Base-by-base conservation (phyloP, 2,888 invertebrate species). In the Altica lythri region DNA sequence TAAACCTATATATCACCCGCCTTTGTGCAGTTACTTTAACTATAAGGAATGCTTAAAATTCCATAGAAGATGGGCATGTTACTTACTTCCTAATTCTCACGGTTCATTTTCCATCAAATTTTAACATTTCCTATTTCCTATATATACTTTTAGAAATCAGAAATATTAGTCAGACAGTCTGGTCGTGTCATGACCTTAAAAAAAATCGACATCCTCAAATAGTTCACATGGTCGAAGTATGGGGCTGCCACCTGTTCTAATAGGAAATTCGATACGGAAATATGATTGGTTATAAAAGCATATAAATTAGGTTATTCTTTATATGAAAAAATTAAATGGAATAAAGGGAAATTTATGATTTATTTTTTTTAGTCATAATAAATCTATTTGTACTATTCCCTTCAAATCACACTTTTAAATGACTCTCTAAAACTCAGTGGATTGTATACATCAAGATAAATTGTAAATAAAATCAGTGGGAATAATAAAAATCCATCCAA, bases 51-150 rank as follows among this genome's bases (percentile, higher is more conserved):
- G 58, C 55, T 61, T 57, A 59, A 54, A 51, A 60, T 64, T 63
- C 61, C 55, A 43, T 43, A 19, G 57, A 32, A 44, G 44, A 32
- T 43, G 8, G 22, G 53, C 49, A 48, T 51, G 42, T 49, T 38
- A 42, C 44, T 34, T 18, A 60, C 64, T 64, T 64, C 62, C 62
- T 52, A 40, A 61, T 64, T 64, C 64, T 62, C 64, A 64, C 64
- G 64, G 59, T 60, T 52, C 45, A 46, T 52, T 58, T 55, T 54
- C 47, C 44, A 55, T 25, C 50, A 30, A 48, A 46, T 47, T 44
- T 51, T 35, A 51, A 51, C 46, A 51, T 54, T 57, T 57, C 57
- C 54, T 50, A 50, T 53, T 50, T 50, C 43, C 51, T 32, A n/a
- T n/a, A n/a, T n/a, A n/a, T n/a, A 47, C 46, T 47, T 57, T 54